Conservation (phyloP, 2,113 vertebrate genomes). For the Rhynchopsitta pachyrhyncha region DNA sequence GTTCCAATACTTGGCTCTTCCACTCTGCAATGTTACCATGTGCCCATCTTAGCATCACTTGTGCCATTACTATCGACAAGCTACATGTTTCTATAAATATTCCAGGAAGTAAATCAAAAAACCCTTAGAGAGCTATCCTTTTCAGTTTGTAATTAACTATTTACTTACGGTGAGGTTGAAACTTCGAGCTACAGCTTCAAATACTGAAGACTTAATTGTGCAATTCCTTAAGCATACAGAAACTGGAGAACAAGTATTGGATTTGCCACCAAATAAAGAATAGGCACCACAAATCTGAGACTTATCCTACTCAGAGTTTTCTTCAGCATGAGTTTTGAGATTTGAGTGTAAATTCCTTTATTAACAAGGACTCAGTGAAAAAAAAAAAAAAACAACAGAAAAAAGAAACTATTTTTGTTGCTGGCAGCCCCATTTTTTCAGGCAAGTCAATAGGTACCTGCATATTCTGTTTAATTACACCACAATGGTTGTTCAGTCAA, state of each 20-base stretch:
- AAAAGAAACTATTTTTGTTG: not conserved
- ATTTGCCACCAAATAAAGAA: not conserved
- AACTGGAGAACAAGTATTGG: not conserved
- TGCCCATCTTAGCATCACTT: not conserved
- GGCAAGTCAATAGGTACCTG: not conserved
- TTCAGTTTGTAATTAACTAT: not conserved
- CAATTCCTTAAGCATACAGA: not conserved
- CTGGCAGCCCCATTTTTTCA: not conserved
- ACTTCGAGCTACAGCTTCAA: not conserved
- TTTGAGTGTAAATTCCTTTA: not conserved
- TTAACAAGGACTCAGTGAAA: fast-evolving
- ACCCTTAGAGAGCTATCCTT: not conserved
- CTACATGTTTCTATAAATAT: not conserved
- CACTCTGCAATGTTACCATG: not conserved
- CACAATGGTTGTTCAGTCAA: not conserved
- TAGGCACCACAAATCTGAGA: not conserved
- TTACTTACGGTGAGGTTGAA: slow-evolving; percentile 38
- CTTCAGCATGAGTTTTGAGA: not conserved
- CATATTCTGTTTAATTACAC: not conserved
- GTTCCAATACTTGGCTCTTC: not conserved
- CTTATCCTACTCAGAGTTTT: not conserved
- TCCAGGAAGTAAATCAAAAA: not conserved
- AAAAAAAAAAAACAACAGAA: not conserved
- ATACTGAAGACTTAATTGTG: not conserved
- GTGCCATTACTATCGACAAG: not conserved